Evolutionary conservation across 1,140 invertebrate species (phyloP), one percentile per base, ranked within the genome.

Genomic region (Melitaea cinxia): DNA sequence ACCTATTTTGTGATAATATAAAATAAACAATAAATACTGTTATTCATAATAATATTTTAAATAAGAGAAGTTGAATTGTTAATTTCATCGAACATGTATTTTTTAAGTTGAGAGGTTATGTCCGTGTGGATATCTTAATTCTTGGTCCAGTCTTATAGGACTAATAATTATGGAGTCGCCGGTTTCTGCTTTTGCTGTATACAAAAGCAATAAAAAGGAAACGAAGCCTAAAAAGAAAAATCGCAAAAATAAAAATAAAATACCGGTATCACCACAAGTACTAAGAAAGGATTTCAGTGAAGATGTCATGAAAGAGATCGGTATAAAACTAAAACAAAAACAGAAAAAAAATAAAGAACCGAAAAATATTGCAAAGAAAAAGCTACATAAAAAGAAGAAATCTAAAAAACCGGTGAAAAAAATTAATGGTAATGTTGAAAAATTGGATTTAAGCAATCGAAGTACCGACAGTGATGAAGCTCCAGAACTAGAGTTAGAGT

Each of bases 171-270:
- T 88, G 86, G 80, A 90, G 50, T 45, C 75, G 19, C 75, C 75
- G 5, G 74, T 89, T 7, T 90, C 88, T 4, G 88, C 88, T 28
- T 90, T 88, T 69, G 78, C 85, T 24, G 68, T 88, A 19, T 90
- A 90, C 62, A 88, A 74, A 35, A 58, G 59, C 14, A 82, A 80
- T 54, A 85, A 80, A 63, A 75, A 75, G 52, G 19, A 74, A 26
- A 33, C 2, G 1, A 9, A 1, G 1, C 69, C 63, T 58, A 59
- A 75, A 73, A 68, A 67, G 26, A 81, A 82, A 60, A 73, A 77
- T 39, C 83, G 83, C 24, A 85, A 77, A 54, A 72, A 67, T 63
- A 75, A 72, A 45, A 47, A 15, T 10, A 75, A 72, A 53, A 56
- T 33, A 7, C 50, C 62, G 15, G 45, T 55, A 10, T 65, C 73